Evolutionary conservation across 35 echinoderm and acorn worm species (phyloP), one percentile per base, ranked within the genome.

Genomic region (Amphiura filiformis): DNA sequence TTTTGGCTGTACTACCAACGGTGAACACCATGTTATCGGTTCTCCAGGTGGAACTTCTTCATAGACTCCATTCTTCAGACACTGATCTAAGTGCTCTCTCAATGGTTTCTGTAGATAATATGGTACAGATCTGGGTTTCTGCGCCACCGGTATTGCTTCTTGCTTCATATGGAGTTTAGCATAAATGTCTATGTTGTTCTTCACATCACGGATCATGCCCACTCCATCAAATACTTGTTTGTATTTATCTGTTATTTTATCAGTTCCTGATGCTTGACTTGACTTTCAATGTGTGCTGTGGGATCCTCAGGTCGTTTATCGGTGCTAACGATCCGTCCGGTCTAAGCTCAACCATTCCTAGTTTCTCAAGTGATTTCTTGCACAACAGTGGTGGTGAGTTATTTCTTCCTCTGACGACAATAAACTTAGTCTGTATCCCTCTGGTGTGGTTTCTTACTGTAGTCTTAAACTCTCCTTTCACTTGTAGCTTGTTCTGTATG

Each of bases 41-140:
- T 93, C 39, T 3, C 87, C 91, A 35, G 37, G 13, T 11, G 91
- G 91, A 36, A 89, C 81, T 70, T 81, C n/a, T 37, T 93, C 87
- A 34, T 89, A 84, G 22, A 93, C 89, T 1, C 39, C 91, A 17
- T 93, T 65, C 15, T 93, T 76, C 32, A 89, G 30, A 57, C 80
- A 84, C 15, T 80, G 37, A 35, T 93, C 81, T 39, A 89, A 33
- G 81, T 87, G 89, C 39, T 92, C 34, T 36, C 84, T 85, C 31
- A 89, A 38, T 80, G 91, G 91, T 85, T 93, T 89, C 76, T 89
- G 91, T 30, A 93, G 81, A 81, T 89, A 84, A 36, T 83, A 89
- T 56, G 86, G 79, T 37, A 89, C 86, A 56, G 65, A 75, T 38
- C 86, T 56, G 18, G 91, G 86, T 76, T 89, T 89, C 42, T 93